Evolutionary conservation across 2,888 invertebrate species (phyloP).

Genomic region (Oxytorus armatus): DNA sequence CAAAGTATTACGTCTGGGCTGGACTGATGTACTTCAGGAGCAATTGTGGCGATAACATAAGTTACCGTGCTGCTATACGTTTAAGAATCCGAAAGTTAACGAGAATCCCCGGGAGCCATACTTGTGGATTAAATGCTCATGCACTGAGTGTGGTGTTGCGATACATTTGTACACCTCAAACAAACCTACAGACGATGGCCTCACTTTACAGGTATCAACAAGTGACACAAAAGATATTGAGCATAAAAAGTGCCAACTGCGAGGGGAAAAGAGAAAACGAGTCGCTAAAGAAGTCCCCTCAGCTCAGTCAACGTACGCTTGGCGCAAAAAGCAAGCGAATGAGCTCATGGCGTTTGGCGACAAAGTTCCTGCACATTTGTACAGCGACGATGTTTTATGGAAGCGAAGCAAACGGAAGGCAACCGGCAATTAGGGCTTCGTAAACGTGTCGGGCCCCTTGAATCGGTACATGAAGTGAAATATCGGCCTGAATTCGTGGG

Average conservation of each 20-base stretch:
- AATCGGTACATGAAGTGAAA: slow-evolving; percentile 30
- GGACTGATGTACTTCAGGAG: slow-evolving; percentile 35
- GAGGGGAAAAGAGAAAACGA: not conserved
- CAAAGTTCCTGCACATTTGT: slow-evolving; percentile 45
- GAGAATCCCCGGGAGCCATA: slow-evolving; percentile 15
- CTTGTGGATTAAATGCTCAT: slow-evolving; percentile 15
- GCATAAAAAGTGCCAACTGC: slow-evolving; percentile 34
- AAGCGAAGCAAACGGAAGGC: slow-evolving; percentile 56
- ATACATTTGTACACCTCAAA: not conserved
- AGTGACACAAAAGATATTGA: slow-evolving; percentile 36
- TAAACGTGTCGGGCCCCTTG: slow-evolving; percentile 28
- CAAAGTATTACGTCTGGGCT: slow-evolving; percentile 25
- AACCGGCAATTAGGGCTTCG: slow-evolving; percentile 33
- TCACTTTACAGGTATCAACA: slow-evolving; percentile 23
- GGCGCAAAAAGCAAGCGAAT: slow-evolving; percentile 56
- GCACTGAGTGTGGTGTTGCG: slow-evolving; percentile 26
- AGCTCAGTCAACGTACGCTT: slow-evolving; percentile 41
- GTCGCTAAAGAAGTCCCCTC: slow-evolving; percentile 49
- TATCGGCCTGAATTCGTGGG: slow-evolving; percentile 44
- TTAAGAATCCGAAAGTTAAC: slow-evolving; percentile 32
- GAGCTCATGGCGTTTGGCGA: slow-evolving; percentile 64
- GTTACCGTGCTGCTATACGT: slow-evolving; percentile 37
- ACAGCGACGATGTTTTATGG: slow-evolving; percentile 41
- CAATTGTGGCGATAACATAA: slow-evolving; percentile 36
- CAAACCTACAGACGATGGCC: slow-evolving; percentile 9